Conservation (phyloP, 2,797 vertebrate species). For the Leptodactylus fallax region DNA sequence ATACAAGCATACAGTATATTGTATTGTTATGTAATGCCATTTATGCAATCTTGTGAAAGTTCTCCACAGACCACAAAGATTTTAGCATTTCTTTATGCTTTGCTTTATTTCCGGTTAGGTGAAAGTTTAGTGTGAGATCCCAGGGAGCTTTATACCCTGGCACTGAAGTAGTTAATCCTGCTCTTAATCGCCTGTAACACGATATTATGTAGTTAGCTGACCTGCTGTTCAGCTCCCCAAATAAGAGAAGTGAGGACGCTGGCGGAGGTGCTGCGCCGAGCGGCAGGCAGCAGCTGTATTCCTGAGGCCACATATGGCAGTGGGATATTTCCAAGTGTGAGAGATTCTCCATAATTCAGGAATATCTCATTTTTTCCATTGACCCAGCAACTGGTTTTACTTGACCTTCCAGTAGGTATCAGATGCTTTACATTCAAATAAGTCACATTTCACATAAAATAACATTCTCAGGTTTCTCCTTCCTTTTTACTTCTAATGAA, state of each 20-base stretch:
- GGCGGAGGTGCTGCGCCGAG: slow-evolving; percentile 6
- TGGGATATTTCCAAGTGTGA: slow-evolving; percentile 36
- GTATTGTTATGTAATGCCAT: too few relatives aligned
- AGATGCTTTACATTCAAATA: slow-evolving; percentile 5
- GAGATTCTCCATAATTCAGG: slow-evolving; percentile 70
- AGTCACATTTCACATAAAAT: slow-evolving; percentile 63
- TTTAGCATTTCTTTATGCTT: neutral
- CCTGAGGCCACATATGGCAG: slow-evolving; percentile 56
- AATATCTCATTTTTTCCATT: slow-evolving; percentile 69
- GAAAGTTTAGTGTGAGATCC: neutral
- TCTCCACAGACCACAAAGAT: neutral
- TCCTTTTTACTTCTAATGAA: slow-evolving; percentile 10
- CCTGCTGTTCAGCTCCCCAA: slow-evolving; percentile 33
- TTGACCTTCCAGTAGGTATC: slow-evolving; percentile 65
- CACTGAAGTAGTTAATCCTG: slow-evolving; percentile 29
- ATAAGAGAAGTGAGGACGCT: slow-evolving; percentile 24
- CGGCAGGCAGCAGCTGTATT: slow-evolving; percentile 6
- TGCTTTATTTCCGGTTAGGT: neutral
- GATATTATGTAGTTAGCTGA: slow-evolving; percentile 31
- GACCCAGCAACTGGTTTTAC: slow-evolving; percentile 70
- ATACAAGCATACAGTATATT: too few relatives aligned
- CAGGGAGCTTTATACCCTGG: neutral
- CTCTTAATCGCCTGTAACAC: slow-evolving; percentile 25
- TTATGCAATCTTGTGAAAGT: neutral
- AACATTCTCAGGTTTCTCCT: slow-evolving; percentile 53